Percentiles rank a stretch among this genome's conserved stretches.
Conservation (phyloP, 2,797 vertebrate genomes). For the Poecile montanus region DNA sequence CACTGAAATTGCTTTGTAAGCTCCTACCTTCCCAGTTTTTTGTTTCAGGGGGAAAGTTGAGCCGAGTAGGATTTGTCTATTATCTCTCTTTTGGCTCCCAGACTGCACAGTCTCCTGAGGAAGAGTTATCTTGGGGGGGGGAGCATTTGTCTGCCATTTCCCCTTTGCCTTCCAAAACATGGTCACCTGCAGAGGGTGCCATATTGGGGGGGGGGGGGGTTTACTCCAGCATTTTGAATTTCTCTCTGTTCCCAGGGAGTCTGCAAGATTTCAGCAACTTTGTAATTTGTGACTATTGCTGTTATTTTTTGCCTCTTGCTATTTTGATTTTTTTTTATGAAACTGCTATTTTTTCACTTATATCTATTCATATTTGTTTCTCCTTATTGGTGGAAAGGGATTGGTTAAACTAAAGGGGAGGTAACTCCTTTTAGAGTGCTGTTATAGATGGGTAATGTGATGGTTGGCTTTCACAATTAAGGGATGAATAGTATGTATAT, state of each 20-base stretch:
- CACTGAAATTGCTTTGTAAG: not conserved
- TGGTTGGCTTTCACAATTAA: no score
- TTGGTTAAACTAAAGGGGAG: not conserved
- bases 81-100: not conserved
- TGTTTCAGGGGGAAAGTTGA: not conserved
- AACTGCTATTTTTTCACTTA: not conserved
- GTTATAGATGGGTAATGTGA: no score
- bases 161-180: not conserved
- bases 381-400: not conserved
- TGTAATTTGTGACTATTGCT: not conserved
- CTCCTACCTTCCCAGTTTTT: not conserved
- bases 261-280: not conserved
- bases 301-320: not conserved
- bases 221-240: not conserved
- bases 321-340: not conserved
- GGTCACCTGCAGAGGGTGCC: not conserved
- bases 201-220: not conserved
- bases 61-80: not conserved
- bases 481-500: no score
- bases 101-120: not conserved
- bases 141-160: not conserved
- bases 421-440: not conserved
- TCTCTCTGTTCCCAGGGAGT: not conserved
- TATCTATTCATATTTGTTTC: not conserved
- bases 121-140: not conserved